Conservation (phyloP, 2,113 vertebrate genomes). For the Alexandromys fortis region DNA sequence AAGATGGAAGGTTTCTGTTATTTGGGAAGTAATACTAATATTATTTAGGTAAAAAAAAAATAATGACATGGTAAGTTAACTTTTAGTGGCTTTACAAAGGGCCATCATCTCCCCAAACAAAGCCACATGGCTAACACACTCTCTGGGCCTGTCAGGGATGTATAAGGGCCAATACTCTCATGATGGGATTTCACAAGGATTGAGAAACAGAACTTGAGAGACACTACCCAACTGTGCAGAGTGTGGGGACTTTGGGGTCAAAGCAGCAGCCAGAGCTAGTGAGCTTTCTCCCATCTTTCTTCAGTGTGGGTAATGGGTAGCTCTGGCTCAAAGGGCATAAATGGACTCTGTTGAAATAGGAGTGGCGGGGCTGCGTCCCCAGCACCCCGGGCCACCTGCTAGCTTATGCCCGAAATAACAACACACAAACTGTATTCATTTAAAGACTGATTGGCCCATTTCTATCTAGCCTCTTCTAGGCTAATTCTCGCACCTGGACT, state of each 20-base stretch:
- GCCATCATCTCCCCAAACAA: neutral
- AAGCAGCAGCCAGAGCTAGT: neutral
- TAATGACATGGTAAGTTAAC: neutral
- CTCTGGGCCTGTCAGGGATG: neutral
- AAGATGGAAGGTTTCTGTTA: neutral
- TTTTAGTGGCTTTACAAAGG: neutral
- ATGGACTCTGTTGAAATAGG: neutral
- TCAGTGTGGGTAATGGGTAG: neutral
- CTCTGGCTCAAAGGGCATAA: neutral
- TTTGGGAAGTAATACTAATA: neutral
- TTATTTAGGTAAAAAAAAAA: neutral
- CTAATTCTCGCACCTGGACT: too few relatives aligned
- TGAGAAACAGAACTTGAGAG: neutral
- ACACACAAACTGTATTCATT: too few relatives aligned
- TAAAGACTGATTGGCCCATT: too few relatives aligned
- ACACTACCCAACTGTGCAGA: too few relatives aligned
- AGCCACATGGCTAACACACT: neutral
- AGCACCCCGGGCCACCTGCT: too few relatives aligned
- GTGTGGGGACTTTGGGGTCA: fast-evolving
- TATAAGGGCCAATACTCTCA: neutral
- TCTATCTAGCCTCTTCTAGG: too few relatives aligned
- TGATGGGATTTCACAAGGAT: neutral
- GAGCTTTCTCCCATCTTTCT: neutral
- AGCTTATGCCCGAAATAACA: too few relatives aligned
- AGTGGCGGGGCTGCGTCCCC: too few relatives aligned